Evolutionary conservation across 2,797 vertebrate genomes (phyloP), one percentile per base, ranked within the genome.

Genomic region (Notolabrus celidotus): DNA sequence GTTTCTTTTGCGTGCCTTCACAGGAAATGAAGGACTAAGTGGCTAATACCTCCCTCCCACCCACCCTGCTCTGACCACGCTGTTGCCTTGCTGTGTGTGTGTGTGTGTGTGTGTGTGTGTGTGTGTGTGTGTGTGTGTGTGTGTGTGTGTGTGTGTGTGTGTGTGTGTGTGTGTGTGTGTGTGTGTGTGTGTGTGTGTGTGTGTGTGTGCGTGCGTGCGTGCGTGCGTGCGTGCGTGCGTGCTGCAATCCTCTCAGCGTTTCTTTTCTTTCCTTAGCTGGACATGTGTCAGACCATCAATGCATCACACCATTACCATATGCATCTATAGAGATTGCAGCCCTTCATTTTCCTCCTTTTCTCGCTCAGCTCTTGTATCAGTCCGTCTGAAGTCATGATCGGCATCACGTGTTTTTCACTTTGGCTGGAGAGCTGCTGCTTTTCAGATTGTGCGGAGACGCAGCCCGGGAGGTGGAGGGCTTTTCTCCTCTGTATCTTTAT

Each of bases 21-120:
- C 73, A 85, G 83, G 78, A 86, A 89, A 81, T 81, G 65, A 86
- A 83, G 69, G 67, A 80, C 81, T 77, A 71, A 77, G 62, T 64
- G 67, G 71, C 60, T 82, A 58, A 75, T 60, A 55, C n/a, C 23
- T 14, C 39, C 33, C 14, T 22, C 19, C 31, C 45, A 11, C 34
- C 20, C 34, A 36, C 34, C n/a, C 16, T 10, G 7, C 17, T 55
- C 39, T 19, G 6, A 67, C 47, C 49, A 22, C 59, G 39, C 67
- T 52, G 15, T 52, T 19, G 34, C 52, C 56, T 19, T 50, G 46
- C 19, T 12, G 39, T 50, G 55, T 52, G n/a, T 49, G 58, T 71
- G 20, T 66, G 42, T 51, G 66, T 36, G 10, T 12, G 34, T 49
- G 54, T 57, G 22, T 50, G 60, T 73, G 22, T 62, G 45, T 55